A percentile compares a stretch with the other conserved stretches of the same genome.
Evolutionary conservation across 2,113 vertebrate species (phyloP).

Genomic region (Psephotus haematonotus): DNA sequence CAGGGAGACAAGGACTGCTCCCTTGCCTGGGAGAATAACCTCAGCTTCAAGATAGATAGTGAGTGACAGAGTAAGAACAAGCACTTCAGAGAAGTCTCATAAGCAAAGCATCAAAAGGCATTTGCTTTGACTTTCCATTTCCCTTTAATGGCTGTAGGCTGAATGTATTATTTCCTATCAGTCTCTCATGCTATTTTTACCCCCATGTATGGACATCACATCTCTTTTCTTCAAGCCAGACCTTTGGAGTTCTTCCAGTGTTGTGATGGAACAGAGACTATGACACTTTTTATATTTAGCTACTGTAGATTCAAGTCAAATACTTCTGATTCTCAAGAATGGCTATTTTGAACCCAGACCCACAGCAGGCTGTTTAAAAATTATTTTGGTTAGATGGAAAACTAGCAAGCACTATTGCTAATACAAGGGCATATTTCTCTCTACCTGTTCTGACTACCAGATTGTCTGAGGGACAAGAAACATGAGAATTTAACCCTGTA

Average conservation of each 20-base stretch:
- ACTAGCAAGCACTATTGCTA: background rate
- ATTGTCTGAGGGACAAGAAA: background rate
- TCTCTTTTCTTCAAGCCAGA: background rate
- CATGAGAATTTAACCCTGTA: background rate
- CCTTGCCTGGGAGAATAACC: background rate
- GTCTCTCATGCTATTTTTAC: conserved; percentile 13
- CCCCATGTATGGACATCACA: conserved; percentile 41
- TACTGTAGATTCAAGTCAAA: background rate
- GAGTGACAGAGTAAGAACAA: background rate
- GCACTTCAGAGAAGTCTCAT: background rate
- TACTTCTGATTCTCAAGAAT: background rate
- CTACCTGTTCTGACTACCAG: background rate
- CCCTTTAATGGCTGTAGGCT: conserved; percentile 47
- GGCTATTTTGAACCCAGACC: background rate
- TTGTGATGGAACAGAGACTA: background rate
- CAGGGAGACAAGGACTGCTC: background rate
- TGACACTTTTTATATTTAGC: conserved; percentile 15
- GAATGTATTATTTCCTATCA: background rate
- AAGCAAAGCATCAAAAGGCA: conserved; percentile 4
- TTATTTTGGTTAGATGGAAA: background rate
- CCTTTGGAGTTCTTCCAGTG: conserved; percentile 44
- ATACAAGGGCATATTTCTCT: background rate
- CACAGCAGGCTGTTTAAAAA: background rate
- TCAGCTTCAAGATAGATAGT: background rate
- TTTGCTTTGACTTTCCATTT: conserved; percentile 7